Conservation (phyloP, 2,797 vertebrate species). For the Sebastiscus albofasciatus region DNA sequence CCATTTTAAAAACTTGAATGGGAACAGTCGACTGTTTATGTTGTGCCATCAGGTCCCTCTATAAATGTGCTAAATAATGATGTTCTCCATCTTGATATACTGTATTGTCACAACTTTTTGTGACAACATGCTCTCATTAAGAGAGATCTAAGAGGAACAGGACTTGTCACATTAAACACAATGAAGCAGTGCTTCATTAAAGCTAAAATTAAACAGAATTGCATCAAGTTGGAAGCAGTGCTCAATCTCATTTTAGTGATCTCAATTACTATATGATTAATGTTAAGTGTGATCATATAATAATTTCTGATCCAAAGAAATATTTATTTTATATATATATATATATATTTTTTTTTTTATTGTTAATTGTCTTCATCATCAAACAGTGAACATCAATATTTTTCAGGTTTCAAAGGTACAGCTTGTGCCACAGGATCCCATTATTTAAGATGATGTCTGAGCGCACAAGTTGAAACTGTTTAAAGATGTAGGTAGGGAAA, state of each 20-base stretch:
- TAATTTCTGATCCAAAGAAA: not conserved
- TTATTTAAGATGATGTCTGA: conserved; percentile 19
- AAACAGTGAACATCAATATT: conserved; percentile 7
- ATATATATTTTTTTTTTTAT: not conserved
- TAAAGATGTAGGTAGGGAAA: not conserved
- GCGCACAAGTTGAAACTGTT: not conserved
- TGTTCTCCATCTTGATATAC: not conserved
- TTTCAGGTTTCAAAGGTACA: not conserved
- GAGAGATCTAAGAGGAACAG: conserved; percentile 11
- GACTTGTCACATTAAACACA: conserved; percentile 44
- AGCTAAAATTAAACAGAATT: conserved; percentile 11
- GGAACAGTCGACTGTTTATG: not conserved
- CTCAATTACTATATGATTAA: not conserved
- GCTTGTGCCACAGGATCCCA: conserved; percentile 1
- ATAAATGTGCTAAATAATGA: not conserved
- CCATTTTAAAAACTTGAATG: not conserved
- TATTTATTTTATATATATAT: conserved; percentile 4
- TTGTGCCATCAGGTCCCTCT: not conserved
- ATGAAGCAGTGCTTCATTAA: conserved; percentile 37
- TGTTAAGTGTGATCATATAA: not conserved
- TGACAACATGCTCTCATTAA: conserved; percentile 37
- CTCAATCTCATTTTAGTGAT: conserved; percentile 10
- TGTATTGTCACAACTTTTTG: not conserved
- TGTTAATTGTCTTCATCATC: not conserved
- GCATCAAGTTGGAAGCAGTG: not conserved